Evolutionary conservation across 2,888 invertebrate genomes (phyloP), one percentile per base, ranked within the genome.

Genomic region (Cybosia mesomella): DNA sequence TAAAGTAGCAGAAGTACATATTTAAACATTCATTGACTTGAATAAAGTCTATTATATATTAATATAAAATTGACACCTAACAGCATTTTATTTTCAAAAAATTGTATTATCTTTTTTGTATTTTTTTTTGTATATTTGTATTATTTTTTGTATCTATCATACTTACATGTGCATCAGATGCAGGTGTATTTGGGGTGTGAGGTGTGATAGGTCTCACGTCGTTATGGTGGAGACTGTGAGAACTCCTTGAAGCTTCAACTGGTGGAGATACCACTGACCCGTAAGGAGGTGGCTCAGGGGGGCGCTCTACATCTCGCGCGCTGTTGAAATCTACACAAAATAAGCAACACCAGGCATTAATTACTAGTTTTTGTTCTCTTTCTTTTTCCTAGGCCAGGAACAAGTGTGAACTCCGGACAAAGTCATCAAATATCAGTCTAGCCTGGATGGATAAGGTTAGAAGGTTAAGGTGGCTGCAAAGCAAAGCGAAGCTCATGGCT

Each of bases 251-350:
- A 11, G 89, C 78, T 8, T 90, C 92, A 3, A 93, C 93, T 0
- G 91, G 90, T 0, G 92, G 92, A 0, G 93, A 90, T 34, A 91
- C 86, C 13, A 93, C 92, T 0, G 91, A 81, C 3, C 93, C 92
- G 74, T 94, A 95, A 9, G 92, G 93, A 0, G 94, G 94, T 0
- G 94, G 94, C 72, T 94, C 94, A 0, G 95, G 94, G 0, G 91
- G 93, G 1, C 92, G 84, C 71, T 93, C 93, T 13, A 86, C 75
- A 36, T 93, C 93, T 36, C 91, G 86, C 0, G 91, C 87, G 81
- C 91, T 91, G 77, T 92, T 91, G 72, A 91, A 91, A 82, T 93
- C 94, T 94, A 80, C 18, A 66, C 11, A 54, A 43, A 36, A 49
- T 49, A 55, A 53, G n/a, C 10, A 49, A 49, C 1, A 1, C 8